Base-by-base conservation (phyloP, 1,140 invertebrate genomes). In the Diprion similis region DNA sequence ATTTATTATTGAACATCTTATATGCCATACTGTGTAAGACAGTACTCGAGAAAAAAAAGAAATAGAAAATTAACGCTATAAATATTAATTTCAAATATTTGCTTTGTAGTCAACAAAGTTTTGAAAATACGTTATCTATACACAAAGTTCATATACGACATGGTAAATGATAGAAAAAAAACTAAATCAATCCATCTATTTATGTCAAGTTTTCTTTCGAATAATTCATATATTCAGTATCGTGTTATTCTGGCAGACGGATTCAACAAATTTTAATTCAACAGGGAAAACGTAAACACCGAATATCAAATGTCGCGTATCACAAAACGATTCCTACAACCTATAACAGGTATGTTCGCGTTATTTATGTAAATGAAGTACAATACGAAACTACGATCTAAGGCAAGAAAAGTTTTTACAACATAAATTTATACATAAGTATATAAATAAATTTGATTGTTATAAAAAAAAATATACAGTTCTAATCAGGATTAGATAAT, bases 31-130 rank as follows among this genome's bases (percentile, higher is more conserved):
- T 37, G 6, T 37, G 9, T 59, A 59, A 4, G n/a, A 59, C 9
- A 24, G 17, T 37, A 37, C 24, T 37, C 10, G 68, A 70, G 46
- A 45, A 70, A 70, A 19, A 11, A n/a, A 45, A 19, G 17, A 70
- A 70, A 46, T 46, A 70, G 7, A 70, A 70, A 70, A 46, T 70
- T 46, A 70, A 70, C 17, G 10, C 37, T 46, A 70, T 47, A 70
- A 70, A 70, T 46, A 70, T 59, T 59, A 15, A 59, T 37, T 37
- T 59, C 51, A 59, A 4, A 59, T 13, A 59, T 59, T 59, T 37
- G 24, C 24, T 37, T 37, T 37, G 24, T 6, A 37, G 24, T 37
- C 1, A 59, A 59, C 51, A 59, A 59, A 59, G 51, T 59, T 59
- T 59, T 59, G 4, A 59, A 59, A 59, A 59, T 59, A 59, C n/a